Conservation (phyloP, 2,888 invertebrate genomes). For the Conus canariensis region DNA sequence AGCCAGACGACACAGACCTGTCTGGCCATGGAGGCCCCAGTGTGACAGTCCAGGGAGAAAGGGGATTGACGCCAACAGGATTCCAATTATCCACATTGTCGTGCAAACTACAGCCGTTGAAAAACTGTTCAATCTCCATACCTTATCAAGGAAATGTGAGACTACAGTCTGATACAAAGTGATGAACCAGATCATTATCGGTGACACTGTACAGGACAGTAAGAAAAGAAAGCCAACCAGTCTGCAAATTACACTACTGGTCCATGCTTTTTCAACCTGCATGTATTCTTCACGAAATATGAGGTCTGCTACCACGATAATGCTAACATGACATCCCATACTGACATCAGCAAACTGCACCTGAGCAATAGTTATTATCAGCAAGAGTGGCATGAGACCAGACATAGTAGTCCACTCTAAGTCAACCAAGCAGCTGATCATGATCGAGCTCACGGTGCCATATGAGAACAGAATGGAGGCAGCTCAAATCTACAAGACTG, state of each 20-base stretch:
- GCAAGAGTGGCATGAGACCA: too few species aligned
- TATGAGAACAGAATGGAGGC: too few species aligned
- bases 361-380: too few species aligned
- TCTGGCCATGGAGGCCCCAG: constrained; percentile 2
- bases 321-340: background rate
- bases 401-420: too few species aligned
- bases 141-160: background rate
- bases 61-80: background rate
- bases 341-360: background rate
- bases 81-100: background rate
- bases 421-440: too few species aligned
- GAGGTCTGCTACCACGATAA: background rate
- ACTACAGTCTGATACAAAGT: background rate
- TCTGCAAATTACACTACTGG: background rate
- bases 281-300: background rate
- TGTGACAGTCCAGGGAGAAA: too few species aligned
- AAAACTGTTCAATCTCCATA: background rate
- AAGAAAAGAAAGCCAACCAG: background rate
- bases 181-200: background rate
- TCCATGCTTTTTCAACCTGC: background rate
- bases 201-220: background rate
- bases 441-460: too few species aligned
- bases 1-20: background rate
- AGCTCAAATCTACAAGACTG: too few species aligned
- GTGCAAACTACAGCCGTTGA: too few species aligned